Percentiles rank a stretch among this genome's conserved stretches.
Evolutionary conservation across 2,888 invertebrate species (phyloP).

Genomic region (Ctena decussata): DNA sequence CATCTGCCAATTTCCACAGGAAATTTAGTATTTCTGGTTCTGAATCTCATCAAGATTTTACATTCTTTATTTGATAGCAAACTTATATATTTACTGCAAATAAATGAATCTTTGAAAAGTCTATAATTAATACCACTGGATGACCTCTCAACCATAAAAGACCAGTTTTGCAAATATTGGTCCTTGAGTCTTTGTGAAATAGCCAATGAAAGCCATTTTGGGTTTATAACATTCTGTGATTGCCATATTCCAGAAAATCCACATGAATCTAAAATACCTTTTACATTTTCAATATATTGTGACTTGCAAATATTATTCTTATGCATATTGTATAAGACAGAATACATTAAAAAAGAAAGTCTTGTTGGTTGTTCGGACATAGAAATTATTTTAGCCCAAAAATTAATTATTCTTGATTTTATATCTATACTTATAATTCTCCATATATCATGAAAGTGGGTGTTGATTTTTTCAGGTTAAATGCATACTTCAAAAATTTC

Average conservation of each 20-base stretch:
- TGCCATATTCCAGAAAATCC: slow-evolving; percentile 11
- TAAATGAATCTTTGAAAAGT: slow-evolving; percentile 11
- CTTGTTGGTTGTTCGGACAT: not conserved
- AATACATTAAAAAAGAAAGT: not conserved
- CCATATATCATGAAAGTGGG: not conserved
- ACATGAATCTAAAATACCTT: not conserved
- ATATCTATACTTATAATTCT: not conserved
- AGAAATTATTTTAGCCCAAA: not conserved
- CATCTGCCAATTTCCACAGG: slow-evolving; percentile 14
- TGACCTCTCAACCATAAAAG: not conserved
- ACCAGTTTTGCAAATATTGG: not conserved
- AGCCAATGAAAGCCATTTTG: not conserved
- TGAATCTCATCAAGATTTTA: slow-evolving; percentile 6
- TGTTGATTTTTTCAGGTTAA: not conserved
- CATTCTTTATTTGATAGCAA: not conserved
- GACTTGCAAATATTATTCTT: not conserved
- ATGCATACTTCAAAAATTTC: not conserved
- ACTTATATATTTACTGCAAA: not conserved
- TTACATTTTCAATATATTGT: not conserved
- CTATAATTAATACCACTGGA: slow-evolving; percentile 4
- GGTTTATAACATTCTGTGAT: not conserved
- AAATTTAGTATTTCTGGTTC: slow-evolving; percentile 7
- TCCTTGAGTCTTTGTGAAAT: slow-evolving; percentile 15
- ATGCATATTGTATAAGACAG: not conserved
- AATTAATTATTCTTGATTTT: not conserved